phyloP scores from a whole-genome alignment of 2,888 invertebrate genomes.

The Tetropium fuscum region DNA sequence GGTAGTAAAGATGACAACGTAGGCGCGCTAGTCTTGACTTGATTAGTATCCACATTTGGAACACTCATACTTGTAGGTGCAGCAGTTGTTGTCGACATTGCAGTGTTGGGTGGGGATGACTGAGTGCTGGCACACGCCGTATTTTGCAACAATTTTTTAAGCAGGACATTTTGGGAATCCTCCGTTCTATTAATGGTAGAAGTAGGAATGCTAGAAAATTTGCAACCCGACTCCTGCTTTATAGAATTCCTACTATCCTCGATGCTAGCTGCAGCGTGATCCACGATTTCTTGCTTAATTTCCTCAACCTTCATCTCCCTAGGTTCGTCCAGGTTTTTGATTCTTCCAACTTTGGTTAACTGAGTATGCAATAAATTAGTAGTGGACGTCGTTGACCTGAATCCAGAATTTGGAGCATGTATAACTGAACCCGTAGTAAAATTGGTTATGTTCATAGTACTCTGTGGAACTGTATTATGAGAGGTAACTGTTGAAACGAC shows the following conservation, averaged over 20 bases:
- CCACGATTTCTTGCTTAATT: constrained; percentile 37
- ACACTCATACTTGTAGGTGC: constrained; percentile 69
- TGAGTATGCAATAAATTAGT: constrained; percentile 72
- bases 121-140: constrained; percentile 74
- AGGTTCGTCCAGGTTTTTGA: constrained; percentile 55
- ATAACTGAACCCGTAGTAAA: constrained; percentile 64
- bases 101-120: constrained; percentile 66
- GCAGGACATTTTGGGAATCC: constrained; percentile 89
- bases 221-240: constrained; percentile 57
- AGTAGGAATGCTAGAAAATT: constrained; percentile 58
- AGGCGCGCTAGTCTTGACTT: constrained; percentile 79
- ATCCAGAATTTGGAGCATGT: constrained; percentile 54
- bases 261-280: constrained; percentile 41
- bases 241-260: constrained; percentile 42
- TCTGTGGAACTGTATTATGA: constrained; percentile 59
- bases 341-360: constrained; percentile 65
- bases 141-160: constrained; percentile 91
- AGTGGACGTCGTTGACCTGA: constrained; percentile 61
- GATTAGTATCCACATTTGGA: constrained; percentile 79
- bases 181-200: constrained; percentile 69
- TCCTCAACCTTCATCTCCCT: constrained; percentile 51
- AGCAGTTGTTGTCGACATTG: constrained; percentile 49
- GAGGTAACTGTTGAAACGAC: constrained; percentile 52
- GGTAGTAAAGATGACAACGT: constrained; percentile 69
- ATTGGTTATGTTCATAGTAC: constrained; percentile 55